These are phyloP conservation scores for Rhagoletis pomonella DNA, from an alignment of 1,140 invertebrate species.

Conservation along the genomic window DNA sequence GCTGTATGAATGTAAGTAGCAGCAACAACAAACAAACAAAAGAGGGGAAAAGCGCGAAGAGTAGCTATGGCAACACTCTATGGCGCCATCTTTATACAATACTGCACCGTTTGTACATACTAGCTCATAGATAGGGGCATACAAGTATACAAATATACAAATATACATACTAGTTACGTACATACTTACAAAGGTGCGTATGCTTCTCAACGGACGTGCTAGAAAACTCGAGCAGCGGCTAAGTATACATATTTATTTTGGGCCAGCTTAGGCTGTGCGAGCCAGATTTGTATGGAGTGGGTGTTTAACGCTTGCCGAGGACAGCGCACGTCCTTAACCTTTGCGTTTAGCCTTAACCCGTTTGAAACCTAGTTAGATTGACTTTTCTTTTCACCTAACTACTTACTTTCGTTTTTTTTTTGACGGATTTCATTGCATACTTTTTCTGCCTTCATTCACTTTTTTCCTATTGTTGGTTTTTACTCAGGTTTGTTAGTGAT, in stretches of 20 bases:
- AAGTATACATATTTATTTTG: background rate
- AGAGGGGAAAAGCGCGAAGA: background rate
- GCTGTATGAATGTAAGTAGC: background rate
- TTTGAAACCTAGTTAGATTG: constrained; percentile 21
- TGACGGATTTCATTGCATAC: background rate
- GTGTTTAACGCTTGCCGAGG: background rate
- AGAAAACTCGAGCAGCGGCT: background rate
- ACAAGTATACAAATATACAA: too few species aligned
- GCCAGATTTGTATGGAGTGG: background rate
- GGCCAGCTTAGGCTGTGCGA: background rate
- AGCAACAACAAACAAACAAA: background rate
- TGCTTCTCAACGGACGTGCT: background rate
- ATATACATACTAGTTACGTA: background rate
- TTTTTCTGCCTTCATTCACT: constrained; percentile 21
- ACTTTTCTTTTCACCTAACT: background rate
- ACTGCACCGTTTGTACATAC: background rate
- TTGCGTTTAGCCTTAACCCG: constrained; percentile 35
- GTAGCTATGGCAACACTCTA: background rate
- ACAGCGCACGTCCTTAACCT: constrained; percentile 39
- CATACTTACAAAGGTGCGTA: background rate
- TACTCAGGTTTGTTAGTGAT: background rate
- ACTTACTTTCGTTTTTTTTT: background rate
- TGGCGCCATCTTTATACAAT: background rate
- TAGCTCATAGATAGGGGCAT: background rate
- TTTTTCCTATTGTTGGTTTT: constrained; percentile 7